Evolutionary conservation across 1,140 invertebrate genomes (phyloP).

Genomic region (Helicorthomorpha holstii): DNA sequence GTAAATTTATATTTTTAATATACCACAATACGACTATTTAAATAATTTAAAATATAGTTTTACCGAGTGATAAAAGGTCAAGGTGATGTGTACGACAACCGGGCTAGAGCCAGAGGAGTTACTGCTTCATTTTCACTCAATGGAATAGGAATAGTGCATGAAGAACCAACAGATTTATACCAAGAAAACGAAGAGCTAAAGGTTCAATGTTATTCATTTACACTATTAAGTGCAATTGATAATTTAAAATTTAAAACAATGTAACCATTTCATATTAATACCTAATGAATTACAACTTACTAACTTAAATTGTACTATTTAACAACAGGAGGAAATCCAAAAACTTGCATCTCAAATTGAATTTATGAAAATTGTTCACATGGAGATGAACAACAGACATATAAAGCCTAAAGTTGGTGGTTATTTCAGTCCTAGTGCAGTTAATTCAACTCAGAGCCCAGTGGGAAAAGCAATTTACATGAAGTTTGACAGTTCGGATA

Average conservation of each 20-base stretch:
- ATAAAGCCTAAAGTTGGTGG: conserved; percentile 61
- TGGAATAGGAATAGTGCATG: conserved; percentile 55
- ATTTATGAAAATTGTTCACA: conserved; percentile 80
- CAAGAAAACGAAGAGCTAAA: conserved; percentile 82
- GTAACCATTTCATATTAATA: too few relatives aligned
- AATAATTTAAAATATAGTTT: too few relatives aligned
- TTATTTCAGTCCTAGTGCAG: conserved; percentile 40
- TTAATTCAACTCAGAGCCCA: conserved; percentile 25
- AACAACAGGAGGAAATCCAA: conserved; percentile 61
- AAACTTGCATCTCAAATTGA: conserved; percentile 78
- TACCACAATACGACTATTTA: background rate
- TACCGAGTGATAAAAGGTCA: conserved; percentile 58
- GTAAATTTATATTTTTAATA: conserved; percentile 25
- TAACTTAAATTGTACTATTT: too few relatives aligned
- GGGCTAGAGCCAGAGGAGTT: conserved; percentile 54
- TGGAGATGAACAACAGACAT: conserved; percentile 79
- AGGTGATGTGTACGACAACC: conserved; percentile 69
- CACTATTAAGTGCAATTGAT: too few relatives aligned
- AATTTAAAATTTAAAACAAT: too few relatives aligned
- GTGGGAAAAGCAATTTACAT: conserved; percentile 24
- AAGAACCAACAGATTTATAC: conserved; percentile 63
- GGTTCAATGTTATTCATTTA: too few relatives aligned
- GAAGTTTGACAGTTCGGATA: conserved; percentile 24
- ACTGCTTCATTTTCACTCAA: conserved; percentile 69
- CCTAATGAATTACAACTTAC: too few relatives aligned